Conservation (phyloP, 2,113 vertebrate species). For the Vulpes vulpes region DNA sequence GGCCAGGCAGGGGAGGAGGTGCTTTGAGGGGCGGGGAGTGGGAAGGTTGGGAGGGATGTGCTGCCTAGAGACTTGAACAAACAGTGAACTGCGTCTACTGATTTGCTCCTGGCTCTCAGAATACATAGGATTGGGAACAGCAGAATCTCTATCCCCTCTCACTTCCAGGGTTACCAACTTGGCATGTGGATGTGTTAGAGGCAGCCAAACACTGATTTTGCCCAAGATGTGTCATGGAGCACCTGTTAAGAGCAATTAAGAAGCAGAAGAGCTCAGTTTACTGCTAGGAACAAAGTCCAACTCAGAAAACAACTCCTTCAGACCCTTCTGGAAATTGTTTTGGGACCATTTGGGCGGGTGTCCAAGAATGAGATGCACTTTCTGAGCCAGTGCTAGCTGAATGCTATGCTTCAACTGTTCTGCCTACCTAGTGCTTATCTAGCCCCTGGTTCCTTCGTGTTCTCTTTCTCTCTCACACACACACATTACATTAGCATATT, state of each 20-base stretch:
- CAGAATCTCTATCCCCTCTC: background rate
- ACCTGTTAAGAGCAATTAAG: conserved; percentile 64
- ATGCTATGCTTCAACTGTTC: background rate
- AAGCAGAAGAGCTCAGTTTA: conserved; percentile 36
- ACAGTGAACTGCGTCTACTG: conserved; percentile 30
- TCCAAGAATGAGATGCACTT: conserved; percentile 44
- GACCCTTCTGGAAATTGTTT: conserved; percentile 60
- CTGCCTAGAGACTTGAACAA: conserved; percentile 11
- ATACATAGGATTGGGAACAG: background rate
- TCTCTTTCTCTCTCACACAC: background rate
- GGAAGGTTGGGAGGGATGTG: background rate
- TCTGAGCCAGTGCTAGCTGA: conserved; percentile 33
- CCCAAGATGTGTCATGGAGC: conserved; percentile 46
- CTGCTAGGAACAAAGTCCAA: conserved; percentile 56
- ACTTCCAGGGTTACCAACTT: conserved; percentile 50
- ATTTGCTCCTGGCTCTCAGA: conserved; percentile 43
- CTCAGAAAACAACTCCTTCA: conserved; percentile 55
- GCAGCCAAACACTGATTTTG: conserved; percentile 55
- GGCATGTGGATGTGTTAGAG: conserved; percentile 49
- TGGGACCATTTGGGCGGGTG: conserved; percentile 12
- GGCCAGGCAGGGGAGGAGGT: background rate
- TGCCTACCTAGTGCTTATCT: background rate
- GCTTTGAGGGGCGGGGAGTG: background rate
- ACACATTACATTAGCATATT: background rate
- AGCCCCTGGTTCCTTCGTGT: background rate